Percentiles rank a stretch among this genome's conserved stretches.
Evolutionary conservation across 1,140 invertebrate genomes (phyloP).

Genomic region (Aphidius ervi): DNA sequence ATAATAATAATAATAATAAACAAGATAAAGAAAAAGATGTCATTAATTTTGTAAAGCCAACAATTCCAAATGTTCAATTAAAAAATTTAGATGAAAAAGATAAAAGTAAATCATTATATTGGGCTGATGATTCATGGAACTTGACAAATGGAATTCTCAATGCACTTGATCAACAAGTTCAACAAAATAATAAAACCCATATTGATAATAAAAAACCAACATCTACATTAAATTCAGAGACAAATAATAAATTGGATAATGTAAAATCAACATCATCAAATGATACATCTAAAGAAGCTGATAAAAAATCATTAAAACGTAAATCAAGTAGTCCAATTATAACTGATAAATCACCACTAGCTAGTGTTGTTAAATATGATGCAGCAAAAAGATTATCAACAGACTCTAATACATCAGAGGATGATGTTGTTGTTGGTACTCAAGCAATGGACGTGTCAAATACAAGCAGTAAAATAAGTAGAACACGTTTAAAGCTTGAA

Average conservation of each 20-base stretch:
- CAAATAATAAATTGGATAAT: no score
- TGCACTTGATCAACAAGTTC: background rate
- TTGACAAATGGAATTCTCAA: constrained; percentile 14
- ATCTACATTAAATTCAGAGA: no score
- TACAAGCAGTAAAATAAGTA: constrained; percentile 20
- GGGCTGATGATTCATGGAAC: constrained; percentile 45
- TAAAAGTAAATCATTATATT: constrained; percentile 25
- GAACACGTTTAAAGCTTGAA: constrained; percentile 27
- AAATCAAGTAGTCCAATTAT: constrained; percentile 20
- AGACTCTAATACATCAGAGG: constrained; percentile 38
- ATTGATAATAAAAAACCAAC: background rate
- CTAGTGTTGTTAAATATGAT: constrained; percentile 26
- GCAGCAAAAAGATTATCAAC: constrained; percentile 22
- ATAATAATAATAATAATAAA: background rate
- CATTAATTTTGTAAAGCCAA: background rate
- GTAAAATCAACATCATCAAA: background rate
- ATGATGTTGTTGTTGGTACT: constrained; percentile 32
- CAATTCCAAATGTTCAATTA: background rate
- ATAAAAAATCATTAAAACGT: constrained; percentile 18
- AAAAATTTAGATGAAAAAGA: background rate
- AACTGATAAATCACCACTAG: constrained; percentile 28
- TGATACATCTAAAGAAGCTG: constrained; percentile 14
- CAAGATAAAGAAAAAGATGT: background rate
- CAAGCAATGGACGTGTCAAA: constrained; percentile 20
- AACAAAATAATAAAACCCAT: background rate